These are phyloP conservation scores for Nycticryphes semicollaris DNA, from an alignment of 2,113 vertebrate species.

Conservation along the genomic window DNA sequence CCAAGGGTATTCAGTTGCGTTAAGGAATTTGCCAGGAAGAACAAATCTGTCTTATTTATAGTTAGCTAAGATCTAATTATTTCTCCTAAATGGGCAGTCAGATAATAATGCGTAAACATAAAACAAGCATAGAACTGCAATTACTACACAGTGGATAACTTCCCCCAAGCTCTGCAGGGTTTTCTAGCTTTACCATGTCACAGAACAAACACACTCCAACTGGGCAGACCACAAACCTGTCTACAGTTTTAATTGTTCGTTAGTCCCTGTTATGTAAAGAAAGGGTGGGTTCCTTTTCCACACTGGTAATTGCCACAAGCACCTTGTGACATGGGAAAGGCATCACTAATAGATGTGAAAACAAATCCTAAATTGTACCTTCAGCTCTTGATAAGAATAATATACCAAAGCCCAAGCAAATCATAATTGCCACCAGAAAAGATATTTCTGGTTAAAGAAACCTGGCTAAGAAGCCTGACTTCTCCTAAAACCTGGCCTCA, in stretches of 20 bases:
- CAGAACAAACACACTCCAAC: background rate
- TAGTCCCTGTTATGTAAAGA: background rate
- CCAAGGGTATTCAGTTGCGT: constrained; percentile 64
- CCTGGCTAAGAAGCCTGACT: background rate
- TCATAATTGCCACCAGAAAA: background rate
- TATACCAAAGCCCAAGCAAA: background rate
- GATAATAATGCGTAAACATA: constrained; percentile 53
- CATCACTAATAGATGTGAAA: background rate
- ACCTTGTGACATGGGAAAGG: background rate
- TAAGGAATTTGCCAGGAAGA: constrained; percentile 72
- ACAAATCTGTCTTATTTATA: constrained; percentile 69
- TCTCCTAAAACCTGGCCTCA: background rate
- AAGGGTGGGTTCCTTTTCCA: background rate
- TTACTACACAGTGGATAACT: background rate
- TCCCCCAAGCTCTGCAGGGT: background rate
- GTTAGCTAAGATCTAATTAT: constrained; percentile 67
- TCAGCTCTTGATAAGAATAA: background rate
- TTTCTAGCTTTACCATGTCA: background rate
- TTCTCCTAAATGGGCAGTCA: constrained; percentile 58
- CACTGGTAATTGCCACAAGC: background rate
- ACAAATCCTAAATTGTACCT: background rate
- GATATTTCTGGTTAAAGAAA: background rate
- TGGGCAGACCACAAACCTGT: background rate
- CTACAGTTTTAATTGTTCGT: background rate
- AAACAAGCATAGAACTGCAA: constrained; percentile 5